Percentiles rank a stretch among this genome's conserved stretches.
Evolutionary conservation across 2,113 vertebrate species (phyloP).

Genomic region (Sebastes fasciatus): DNA sequence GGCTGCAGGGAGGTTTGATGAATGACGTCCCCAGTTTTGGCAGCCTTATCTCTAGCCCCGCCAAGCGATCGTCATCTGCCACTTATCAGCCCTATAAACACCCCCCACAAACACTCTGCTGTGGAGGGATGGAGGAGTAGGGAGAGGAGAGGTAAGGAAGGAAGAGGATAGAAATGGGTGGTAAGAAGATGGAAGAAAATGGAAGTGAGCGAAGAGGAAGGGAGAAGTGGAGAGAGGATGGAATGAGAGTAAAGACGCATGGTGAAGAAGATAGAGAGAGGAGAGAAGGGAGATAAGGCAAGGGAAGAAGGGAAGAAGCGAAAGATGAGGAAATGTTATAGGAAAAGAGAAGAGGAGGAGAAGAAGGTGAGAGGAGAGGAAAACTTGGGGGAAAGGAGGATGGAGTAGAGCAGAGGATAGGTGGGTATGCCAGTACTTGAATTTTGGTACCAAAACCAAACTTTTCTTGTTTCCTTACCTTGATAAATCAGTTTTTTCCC

Average conservation of each 20-base stretch:
- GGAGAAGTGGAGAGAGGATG: neutral
- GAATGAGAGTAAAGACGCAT: neutral
- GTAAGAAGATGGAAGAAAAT: neutral
- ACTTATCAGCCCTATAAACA: conserved; percentile 59
- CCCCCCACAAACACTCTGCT: conserved; percentile 40
- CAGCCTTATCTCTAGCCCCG: conserved; percentile 52
- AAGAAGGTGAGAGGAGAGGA: neutral
- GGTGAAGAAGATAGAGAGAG: neutral
- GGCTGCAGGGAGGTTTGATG: conserved; percentile 48
- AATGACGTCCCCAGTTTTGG: conserved; percentile 45
- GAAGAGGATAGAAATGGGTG: neutral
- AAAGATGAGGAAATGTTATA: neutral
- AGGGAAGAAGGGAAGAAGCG: neutral
- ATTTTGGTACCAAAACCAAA: too few species aligned
- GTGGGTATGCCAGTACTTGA: too few species aligned
- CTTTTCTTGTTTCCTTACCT: too few species aligned
- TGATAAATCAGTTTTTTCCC: too few species aligned
- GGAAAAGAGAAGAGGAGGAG: neutral
- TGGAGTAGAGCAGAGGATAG: too few species aligned
- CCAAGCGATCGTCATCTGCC: conserved; percentile 62
- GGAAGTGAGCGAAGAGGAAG: neutral
- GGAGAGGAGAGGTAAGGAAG: neutral
- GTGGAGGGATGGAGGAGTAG: neutral
- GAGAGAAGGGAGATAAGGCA: neutral
- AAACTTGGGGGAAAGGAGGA: too few species aligned